Conservation (phyloP, 2,113 vertebrate species). For the Pelecanus crispus region DNA sequence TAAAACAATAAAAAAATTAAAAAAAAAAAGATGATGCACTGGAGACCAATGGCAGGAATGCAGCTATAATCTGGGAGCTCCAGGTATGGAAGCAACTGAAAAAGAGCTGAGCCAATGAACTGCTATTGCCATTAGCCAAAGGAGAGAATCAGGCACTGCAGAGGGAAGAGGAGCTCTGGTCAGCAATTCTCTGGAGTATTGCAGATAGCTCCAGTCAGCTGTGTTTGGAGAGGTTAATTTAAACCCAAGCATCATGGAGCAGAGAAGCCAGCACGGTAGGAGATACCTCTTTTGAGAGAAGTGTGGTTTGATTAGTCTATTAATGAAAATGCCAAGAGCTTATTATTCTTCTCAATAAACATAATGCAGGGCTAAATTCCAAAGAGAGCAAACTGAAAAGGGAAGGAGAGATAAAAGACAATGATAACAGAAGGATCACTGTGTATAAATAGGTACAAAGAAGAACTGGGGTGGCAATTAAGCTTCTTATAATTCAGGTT, state of each 20-base stretch:
- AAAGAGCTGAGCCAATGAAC: not conserved
- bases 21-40: not conserved
- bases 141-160: not conserved
- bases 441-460: constrained; percentile 14
- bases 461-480: not conserved
- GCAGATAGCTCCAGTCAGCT: constrained; percentile 42
- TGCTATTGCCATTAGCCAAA: not conserved
- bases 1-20: not conserved
- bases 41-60: not conserved
- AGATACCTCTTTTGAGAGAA: constrained; percentile 47
- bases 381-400: not conserved
- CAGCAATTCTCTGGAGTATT: constrained; percentile 41
- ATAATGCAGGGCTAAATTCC: constrained; percentile 4
- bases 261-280: not conserved
- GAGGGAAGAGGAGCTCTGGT: not conserved
- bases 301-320: constrained; percentile 50
- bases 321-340: constrained; percentile 47
- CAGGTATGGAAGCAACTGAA: not conserved
- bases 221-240: constrained; percentile 59
- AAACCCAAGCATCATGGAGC: not conserved
- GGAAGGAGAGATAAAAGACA: constrained; percentile 40
- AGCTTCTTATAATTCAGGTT: not conserved
- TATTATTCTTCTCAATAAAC: constrained; percentile 47
- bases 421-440: constrained; percentile 23
- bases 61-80: not conserved